A percentile compares a stretch with the other conserved stretches of the same genome.
These are phyloP conservation scores for Calosoma granatense DNA, from an alignment of 1,140 invertebrate genomes.

Conservation along the genomic window DNA sequence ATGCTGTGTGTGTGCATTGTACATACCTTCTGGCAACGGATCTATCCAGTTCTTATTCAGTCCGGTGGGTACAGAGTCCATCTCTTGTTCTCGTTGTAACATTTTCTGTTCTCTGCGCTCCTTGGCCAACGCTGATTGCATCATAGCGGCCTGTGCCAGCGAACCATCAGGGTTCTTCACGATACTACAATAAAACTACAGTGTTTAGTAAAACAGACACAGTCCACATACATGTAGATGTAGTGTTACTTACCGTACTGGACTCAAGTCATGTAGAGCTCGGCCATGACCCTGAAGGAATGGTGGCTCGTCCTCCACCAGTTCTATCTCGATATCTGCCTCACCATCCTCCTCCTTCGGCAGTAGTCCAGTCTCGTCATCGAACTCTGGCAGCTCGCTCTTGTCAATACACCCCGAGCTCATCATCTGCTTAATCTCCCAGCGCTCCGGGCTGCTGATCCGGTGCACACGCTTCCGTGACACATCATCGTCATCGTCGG, in stretches of 20 bases:
- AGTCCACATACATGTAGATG: too few species aligned
- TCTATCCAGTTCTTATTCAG: slow-evolving; percentile 93
- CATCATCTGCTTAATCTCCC: slow-evolving; percentile 85
- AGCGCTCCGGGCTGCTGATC: slow-evolving; percentile 92
- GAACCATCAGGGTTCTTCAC: slow-evolving; percentile 99
- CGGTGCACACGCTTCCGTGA: slow-evolving; percentile 75
- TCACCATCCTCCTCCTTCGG: slow-evolving; percentile 87
- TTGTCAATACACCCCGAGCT: slow-evolving; percentile 76
- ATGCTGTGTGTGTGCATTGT: neutral
- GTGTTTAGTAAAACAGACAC: too few species aligned
- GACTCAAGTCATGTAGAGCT: slow-evolving; percentile 85
- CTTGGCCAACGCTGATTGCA: slow-evolving; percentile 96
- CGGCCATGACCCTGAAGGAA: slow-evolving; percentile 88
- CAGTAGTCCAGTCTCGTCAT: slow-evolving; percentile 78
- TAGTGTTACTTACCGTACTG: too few species aligned
- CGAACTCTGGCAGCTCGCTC: slow-evolving; percentile 84
- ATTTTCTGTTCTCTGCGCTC: slow-evolving; percentile 91
- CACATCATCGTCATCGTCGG: slow-evolving; percentile 65
- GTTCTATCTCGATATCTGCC: slow-evolving; percentile 97
- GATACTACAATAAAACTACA: too few species aligned
- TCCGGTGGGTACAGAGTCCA: slow-evolving; percentile 72
- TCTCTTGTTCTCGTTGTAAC: slow-evolving; percentile 83
- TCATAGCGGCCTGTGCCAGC: slow-evolving; percentile 96
- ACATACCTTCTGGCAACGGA: slow-evolving; percentile 74
- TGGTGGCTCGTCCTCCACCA: slow-evolving; percentile 96